phyloP scores from a whole-genome alignment of 2,113 vertebrate species.

The Eonycteris spelaea region DNA sequence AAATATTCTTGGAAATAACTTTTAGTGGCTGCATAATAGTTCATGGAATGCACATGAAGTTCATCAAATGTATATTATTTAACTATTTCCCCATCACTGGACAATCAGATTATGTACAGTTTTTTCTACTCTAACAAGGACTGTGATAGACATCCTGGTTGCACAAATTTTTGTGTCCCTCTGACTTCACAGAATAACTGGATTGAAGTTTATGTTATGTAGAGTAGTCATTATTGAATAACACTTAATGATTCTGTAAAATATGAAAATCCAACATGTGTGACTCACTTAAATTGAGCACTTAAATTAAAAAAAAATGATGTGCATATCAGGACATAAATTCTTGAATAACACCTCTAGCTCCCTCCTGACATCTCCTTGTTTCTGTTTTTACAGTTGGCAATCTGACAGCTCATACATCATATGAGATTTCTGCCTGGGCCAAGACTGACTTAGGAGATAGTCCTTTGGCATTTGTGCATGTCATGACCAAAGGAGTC shows the following conservation, averaged over 20 bases:
- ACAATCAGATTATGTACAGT: rapidly evolving
- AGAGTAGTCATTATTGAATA: not conserved
- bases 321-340: not conserved
- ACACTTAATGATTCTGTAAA: not conserved
- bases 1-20: not conserved
- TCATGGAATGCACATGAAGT: rapidly evolving
- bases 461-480: slow-evolving; percentile 91
- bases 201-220: not conserved
- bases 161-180: not conserved
- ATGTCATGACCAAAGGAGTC: slow-evolving; percentile 85
- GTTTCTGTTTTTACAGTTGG: slow-evolving; percentile 79
- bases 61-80: rapidly evolving
- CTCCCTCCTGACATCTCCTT: not conserved
- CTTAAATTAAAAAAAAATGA: not conserved
- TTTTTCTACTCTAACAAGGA: not conserved
- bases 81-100: rapidly evolving
- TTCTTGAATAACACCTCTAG: not conserved
- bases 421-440: slow-evolving; percentile 95
- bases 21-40: too few species aligned
- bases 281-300: not conserved
- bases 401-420: slow-evolving; percentile 92
- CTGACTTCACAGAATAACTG: not conserved
- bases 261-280: not conserved
- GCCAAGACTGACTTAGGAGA: slow-evolving; percentile 93
- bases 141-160: not conserved